Conservation (phyloP, 2,888 invertebrate genomes). For the Melanophora roralis region DNA sequence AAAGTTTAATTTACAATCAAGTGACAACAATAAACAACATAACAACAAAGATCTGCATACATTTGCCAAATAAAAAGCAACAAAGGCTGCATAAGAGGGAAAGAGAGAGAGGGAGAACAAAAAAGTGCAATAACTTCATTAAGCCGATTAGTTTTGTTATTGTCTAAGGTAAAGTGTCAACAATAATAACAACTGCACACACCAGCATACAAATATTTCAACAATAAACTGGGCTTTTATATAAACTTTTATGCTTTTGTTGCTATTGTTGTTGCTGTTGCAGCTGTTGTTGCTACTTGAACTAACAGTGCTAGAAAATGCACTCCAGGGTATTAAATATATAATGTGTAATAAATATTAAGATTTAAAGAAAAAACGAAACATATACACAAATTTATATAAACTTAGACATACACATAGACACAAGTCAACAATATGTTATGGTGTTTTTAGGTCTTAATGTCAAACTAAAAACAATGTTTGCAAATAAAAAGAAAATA, state of each 20-base stretch:
- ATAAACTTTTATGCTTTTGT: not conserved
- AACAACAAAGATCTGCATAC: conserved; percentile 62
- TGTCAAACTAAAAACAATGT: conserved; percentile 49
- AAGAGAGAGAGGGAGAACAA: not conserved
- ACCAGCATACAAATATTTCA: not conserved
- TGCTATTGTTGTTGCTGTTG: not conserved
- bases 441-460: conserved; percentile 44
- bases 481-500: not conserved
- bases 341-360: conserved; percentile 38
- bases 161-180: conserved; percentile 60
- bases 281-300: not conserved
- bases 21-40: conserved; percentile 47
- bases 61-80: conserved; percentile 55
- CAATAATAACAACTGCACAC: conserved; percentile 41
- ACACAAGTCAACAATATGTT: conserved; percentile 27
- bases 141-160: conserved; percentile 67
- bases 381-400: not conserved
- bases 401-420: not conserved
- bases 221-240: conserved; percentile 26
- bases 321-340: conserved; percentile 41
- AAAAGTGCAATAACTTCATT: conserved; percentile 64
- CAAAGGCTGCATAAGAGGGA: conserved; percentile 14
- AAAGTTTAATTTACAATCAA: conserved; percentile 51
- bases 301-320: conserved; percentile 29
- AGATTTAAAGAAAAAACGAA: conserved; percentile 39